A percentile compares a stretch with the other conserved stretches of the same genome.
phyloP scores from a whole-genome alignment of 2,797 vertebrate genomes.

The Cygnus olor region DNA sequence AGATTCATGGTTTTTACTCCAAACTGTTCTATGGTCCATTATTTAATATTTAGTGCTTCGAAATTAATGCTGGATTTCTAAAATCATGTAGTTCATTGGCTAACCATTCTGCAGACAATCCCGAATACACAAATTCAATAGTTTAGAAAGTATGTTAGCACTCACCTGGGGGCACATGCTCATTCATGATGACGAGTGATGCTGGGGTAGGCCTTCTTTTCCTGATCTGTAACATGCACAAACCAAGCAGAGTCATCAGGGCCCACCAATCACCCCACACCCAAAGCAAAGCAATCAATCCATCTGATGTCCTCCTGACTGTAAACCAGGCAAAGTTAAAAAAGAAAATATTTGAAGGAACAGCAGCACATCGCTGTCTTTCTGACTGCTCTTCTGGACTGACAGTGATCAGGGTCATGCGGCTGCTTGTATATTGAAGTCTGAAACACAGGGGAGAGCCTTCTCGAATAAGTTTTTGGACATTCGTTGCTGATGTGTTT shows the following conservation, averaged over 20 bases:
- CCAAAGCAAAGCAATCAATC: neutral
- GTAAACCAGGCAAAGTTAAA: neutral
- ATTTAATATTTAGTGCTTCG: neutral
- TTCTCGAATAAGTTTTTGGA: neutral
- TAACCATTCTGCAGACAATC: neutral
- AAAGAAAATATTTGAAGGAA: neutral
- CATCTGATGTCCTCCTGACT: neutral
- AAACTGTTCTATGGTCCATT: neutral
- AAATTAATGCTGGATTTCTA: neutral
- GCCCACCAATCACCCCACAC: neutral
- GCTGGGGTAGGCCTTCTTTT: slow-evolving; percentile 90
- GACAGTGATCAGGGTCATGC: neutral
- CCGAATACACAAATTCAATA: neutral
- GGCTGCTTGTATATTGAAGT: neutral
- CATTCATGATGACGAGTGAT: slow-evolving; percentile 88
- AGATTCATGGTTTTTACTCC: neutral
- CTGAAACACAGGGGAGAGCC: neutral
- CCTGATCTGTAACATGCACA: slow-evolving; percentile 83
- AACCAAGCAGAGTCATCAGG: slow-evolving; percentile 8
- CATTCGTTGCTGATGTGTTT: neutral
- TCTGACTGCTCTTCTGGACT: neutral
- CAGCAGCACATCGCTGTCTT: neutral
- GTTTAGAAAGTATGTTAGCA: neutral
- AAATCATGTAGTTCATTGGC: neutral
- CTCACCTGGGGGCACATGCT: slow-evolving; percentile 84